Base-by-base conservation (phyloP, 2,797 vertebrate genomes). In the Sandelia bainsii region DNA sequence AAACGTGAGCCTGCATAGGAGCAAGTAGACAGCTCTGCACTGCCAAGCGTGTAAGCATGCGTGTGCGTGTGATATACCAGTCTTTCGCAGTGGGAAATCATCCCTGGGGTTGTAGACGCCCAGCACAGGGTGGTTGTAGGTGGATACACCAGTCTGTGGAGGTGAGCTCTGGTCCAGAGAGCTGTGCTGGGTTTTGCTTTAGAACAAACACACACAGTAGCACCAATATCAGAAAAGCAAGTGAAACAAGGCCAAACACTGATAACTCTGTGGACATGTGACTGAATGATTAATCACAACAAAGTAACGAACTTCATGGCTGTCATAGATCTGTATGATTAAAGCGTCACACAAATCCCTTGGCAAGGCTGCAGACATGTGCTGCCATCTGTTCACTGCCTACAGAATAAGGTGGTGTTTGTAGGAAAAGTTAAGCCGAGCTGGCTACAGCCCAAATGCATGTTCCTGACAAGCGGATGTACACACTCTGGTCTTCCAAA, bases 151-250 rank as follows among this genome's bases (percentile, higher is more conserved):
- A 0, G 97, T 97, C 93, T 98, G 98, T 25, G 98, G 98, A 14
- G 97, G 97, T 19, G 98, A 98, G 91, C 98, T 98, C 96, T 99
- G 98, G 94, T 99, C 98, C 90, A 99, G 90, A 46, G 98, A 99
- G 91, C 97, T 98, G 93, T 99, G 98, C 87, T 99, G 98, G 4
- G 98, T 98, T 92, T 99, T 99, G 91, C 98, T 99, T 85, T 48
- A 76, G 13, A 73, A 61, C 22, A 72, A 10, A 76, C 62, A 82
- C 27, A 82, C 45, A 49, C 1, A 34, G 10, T 9, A 10, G 16
- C 22, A 34, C 32, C n/a, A 53, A 64, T 34, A 66, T 66, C 63
- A 59, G 40, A 45, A 25, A 62, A 59, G 46, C 19, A 17, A 13
- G 32, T 8, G 22, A 48, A 40, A 59, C 42, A 44, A 63, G 10